Evolutionary conservation across 2,113 vertebrate species (phyloP), one percentile per base, ranked within the genome.

Genomic region (Excalfactoria chinensis): DNA sequence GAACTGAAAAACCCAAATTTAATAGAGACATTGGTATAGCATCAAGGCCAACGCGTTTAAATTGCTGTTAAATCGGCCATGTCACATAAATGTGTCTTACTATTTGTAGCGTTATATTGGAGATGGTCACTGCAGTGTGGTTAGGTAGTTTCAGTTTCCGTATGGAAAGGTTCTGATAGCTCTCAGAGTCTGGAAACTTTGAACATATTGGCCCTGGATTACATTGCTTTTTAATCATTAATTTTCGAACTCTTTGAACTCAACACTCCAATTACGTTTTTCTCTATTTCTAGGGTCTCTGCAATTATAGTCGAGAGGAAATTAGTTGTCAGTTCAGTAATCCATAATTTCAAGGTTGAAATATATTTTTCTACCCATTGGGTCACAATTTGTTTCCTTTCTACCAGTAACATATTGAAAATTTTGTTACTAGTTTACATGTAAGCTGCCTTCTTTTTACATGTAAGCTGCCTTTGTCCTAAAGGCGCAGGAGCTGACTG

Each of bases 311-410:
- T 67, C 49, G 82, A 79, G 86, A 79, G 94, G 89, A 95, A 76
- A 88, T 2, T 86, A 93, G 95, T 96, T 96, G 93, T 94, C 92
- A 92, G 92, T 82, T 95, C 93, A 89, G 59, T 89, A 96, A 95
- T 66, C 86, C 86, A 79, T 76, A 76, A 56, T 93, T 87, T 51
- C 32, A 89, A 89, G 74, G 71, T 76, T 84, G 46, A 9, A 87
- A 16, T 55, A 79, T 79, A 78, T 76, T 89, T 89, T 89, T 78
- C 76, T 92, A 79, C 28, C 74, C 75, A 82, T 2, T 4, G 67
- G 77, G 63, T 90, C 74, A 73, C 53, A 92, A 67, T 89, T 79
- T 92, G 22, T 87, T 87, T 89, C 64, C 46, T 76, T 94, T 78
- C 77, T 79, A 34, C 72, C 46, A 84, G 68, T 5, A 93, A 84